phyloP scores from a whole-genome alignment of 2,113 vertebrate species.

The Caloenas nicobarica region DNA sequence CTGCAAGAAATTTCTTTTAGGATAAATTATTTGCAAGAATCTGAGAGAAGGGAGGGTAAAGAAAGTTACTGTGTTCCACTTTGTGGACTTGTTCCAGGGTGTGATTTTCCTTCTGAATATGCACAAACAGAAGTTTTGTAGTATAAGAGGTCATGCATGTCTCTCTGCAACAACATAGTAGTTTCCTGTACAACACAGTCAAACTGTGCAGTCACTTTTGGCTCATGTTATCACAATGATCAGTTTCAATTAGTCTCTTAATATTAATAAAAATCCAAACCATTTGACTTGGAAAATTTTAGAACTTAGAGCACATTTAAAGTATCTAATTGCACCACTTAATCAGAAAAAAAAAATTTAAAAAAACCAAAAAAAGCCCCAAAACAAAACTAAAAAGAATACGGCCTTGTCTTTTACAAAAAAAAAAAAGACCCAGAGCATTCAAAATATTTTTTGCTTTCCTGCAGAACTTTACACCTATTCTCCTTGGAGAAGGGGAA shows the following conservation, averaged over 20 bases:
- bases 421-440: background rate
- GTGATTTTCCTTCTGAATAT: background rate
- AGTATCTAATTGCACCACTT: background rate
- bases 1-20: background rate
- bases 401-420: background rate
- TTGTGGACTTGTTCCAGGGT: background rate
- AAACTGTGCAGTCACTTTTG: background rate
- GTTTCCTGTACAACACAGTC: background rate
- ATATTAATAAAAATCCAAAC: background rate
- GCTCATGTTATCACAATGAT: accelerated
- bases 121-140: background rate
- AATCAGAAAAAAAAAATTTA: background rate
- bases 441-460: background rate
- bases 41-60: background rate
- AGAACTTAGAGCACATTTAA: background rate
- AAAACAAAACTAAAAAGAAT: background rate
- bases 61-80: background rate
- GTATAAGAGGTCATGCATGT: background rate
- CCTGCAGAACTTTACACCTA: background rate
- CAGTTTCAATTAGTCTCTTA: background rate
- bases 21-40: background rate
- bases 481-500: background rate
- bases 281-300: background rate
- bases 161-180: background rate
- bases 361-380: no score